Conservation (phyloP, 2,797 vertebrate genomes). For the Cirrhinus mrigala region DNA sequence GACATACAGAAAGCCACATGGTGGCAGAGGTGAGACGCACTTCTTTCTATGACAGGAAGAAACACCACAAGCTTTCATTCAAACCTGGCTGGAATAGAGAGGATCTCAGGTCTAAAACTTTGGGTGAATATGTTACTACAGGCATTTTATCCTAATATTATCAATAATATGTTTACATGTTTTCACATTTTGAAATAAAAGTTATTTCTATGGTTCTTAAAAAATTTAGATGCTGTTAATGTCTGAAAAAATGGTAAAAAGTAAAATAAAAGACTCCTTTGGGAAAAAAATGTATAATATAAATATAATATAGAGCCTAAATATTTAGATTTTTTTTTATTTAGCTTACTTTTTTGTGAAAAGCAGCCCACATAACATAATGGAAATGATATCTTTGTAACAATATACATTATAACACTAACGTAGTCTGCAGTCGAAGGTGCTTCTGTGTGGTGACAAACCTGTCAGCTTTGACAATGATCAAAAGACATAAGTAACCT, state of each 20-base stretch:
- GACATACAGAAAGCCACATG: conserved; percentile 8
- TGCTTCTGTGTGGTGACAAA: conserved; percentile 2
- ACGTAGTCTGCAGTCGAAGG: background rate
- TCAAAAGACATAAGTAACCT: conserved; percentile 37
- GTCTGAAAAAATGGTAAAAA: too few relatives aligned
- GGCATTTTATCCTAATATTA: background rate
- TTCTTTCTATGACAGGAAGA: background rate
- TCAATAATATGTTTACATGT: background rate
- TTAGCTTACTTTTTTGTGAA: background rate
- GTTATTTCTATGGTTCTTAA: too few relatives aligned
- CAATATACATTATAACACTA: background rate
- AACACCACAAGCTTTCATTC: background rate
- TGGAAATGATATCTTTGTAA: background rate
- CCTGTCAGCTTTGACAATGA: conserved; percentile 23
- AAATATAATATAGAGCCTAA: too few relatives aligned
- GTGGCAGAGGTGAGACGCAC: conserved; percentile 1
- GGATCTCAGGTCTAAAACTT: background rate
- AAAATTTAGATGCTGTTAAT: too few relatives aligned
- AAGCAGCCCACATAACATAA: background rate
- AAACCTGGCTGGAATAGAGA: background rate
- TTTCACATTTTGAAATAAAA: too few relatives aligned
- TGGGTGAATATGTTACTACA: background rate
- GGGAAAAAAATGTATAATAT: too few relatives aligned
- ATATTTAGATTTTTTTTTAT: background rate
- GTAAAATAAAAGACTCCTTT: too few relatives aligned